phyloP scores from a whole-genome alignment of 2,797 vertebrate species.

The Sebastes kiyomatsui region DNA sequence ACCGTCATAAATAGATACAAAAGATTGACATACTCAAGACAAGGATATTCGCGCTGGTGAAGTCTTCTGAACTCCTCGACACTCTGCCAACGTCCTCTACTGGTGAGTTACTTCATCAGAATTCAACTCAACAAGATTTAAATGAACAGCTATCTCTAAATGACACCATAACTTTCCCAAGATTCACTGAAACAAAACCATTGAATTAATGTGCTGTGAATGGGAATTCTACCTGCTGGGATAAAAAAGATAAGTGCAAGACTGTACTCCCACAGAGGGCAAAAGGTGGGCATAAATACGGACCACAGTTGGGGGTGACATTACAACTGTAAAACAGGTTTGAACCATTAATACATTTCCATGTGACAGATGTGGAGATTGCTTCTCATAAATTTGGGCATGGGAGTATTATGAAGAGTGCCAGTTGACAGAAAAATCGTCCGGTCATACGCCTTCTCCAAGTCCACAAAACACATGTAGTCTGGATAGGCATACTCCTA shows the following conservation, averaged over 20 bases:
- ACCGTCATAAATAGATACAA: background rate
- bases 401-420: background rate
- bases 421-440: background rate
- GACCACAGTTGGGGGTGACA: too few species aligned
- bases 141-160: background rate
- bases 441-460: too few species aligned
- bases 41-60: background rate
- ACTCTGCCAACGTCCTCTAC: background rate
- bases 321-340: background rate
- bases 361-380: background rate
- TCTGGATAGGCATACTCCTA: too few species aligned
- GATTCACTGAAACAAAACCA: background rate
- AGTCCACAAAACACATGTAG: too few species aligned
- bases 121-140: background rate
- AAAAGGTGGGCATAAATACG: background rate
- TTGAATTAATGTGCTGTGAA: background rate
- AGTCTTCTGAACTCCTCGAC: background rate
- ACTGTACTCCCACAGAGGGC: background rate
- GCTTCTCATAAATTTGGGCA: background rate
- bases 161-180: background rate
- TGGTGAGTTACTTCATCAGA: background rate
- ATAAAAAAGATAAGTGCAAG: background rate
- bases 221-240: background rate
- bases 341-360: background rate
- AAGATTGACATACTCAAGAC: background rate